A percentile compares a stretch with the other conserved stretches of the same genome.
These are phyloP conservation scores for Cyrtorhinus lividipennis DNA, from an alignment of 1,140 invertebrate species.

Conservation along the genomic window DNA sequence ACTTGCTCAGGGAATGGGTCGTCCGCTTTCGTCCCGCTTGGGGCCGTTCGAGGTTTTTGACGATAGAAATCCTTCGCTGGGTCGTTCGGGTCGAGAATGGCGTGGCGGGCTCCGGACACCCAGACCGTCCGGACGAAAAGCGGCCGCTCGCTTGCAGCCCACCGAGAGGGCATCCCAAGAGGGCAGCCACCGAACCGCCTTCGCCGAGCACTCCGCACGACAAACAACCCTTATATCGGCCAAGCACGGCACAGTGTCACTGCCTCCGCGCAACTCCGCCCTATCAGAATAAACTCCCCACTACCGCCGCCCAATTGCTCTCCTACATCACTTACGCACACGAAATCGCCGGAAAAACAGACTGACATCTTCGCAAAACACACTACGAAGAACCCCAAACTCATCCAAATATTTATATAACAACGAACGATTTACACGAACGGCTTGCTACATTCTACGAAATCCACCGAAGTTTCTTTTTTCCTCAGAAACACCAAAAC, in stretches of 20 bases:
- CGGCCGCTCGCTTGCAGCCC: constrained; percentile 53
- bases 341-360: background rate
- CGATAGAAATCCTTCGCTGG: constrained; percentile 28
- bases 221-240: too few species aligned
- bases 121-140: constrained; percentile 53
- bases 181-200: background rate
- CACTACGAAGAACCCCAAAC: too few species aligned
- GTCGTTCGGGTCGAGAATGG: constrained; percentile 48
- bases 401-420: too few species aligned
- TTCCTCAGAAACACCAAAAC: too few species aligned
- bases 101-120: constrained; percentile 53
- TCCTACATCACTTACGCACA: background rate
- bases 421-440: too few species aligned
- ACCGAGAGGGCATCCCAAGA: constrained; percentile 35
- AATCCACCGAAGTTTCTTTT: too few species aligned
- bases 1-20: background rate
- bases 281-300: background rate
- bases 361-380: background rate
- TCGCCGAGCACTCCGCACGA: too few species aligned
- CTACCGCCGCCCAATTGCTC: too few species aligned
- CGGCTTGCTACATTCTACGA: too few species aligned
- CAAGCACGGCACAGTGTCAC: too few species aligned
- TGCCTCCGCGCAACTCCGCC: background rate
- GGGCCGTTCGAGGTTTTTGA: background rate
- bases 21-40: background rate